phyloP scores from a whole-genome alignment of 1,140 invertebrate genomes.

The Stratiolaelaps scimitus region DNA sequence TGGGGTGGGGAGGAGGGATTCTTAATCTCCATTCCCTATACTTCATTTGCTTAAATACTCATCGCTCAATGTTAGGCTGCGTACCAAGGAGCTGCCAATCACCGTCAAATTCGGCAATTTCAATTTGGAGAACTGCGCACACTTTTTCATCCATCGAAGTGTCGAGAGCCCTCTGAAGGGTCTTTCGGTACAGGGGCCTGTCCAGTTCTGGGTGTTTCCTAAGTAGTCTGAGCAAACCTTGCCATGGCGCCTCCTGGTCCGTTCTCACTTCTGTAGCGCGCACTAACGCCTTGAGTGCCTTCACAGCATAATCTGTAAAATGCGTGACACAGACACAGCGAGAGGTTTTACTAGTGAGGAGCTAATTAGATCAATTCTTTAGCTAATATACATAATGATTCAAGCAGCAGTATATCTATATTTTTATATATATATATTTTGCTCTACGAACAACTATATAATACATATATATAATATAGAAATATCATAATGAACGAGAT shows the following conservation, averaged over 20 bases:
- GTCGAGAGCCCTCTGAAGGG: background rate
- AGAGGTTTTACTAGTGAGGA: too few species aligned
- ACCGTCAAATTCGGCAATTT: background rate
- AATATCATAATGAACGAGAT: too few species aligned
- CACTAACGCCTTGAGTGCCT: conserved; percentile 12
- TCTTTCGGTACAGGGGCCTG: background rate
- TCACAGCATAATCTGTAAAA: background rate
- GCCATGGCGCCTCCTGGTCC: conserved; percentile 20
- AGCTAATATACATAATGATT: too few species aligned
- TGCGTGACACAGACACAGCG: background rate
- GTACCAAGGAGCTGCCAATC: background rate
- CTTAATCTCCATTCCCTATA: too few species aligned
- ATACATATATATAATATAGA: too few species aligned
- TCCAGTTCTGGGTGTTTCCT: conserved; percentile 13
- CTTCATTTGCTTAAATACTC: too few species aligned
- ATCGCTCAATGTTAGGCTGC: background rate
- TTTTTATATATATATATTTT: too few species aligned
- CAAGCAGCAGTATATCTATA: too few species aligned
- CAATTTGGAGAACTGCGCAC: background rate
- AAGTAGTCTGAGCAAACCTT: conserved; percentile 5
- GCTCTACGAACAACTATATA: too few species aligned
- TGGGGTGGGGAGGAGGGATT: too few species aligned
- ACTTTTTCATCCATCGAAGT: background rate
- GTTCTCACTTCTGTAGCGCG: conserved; percentile 5
- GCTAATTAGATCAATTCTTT: too few species aligned